Base-by-base conservation (phyloP, 2,888 invertebrate genomes). In the Quadriops clusia region DNA sequence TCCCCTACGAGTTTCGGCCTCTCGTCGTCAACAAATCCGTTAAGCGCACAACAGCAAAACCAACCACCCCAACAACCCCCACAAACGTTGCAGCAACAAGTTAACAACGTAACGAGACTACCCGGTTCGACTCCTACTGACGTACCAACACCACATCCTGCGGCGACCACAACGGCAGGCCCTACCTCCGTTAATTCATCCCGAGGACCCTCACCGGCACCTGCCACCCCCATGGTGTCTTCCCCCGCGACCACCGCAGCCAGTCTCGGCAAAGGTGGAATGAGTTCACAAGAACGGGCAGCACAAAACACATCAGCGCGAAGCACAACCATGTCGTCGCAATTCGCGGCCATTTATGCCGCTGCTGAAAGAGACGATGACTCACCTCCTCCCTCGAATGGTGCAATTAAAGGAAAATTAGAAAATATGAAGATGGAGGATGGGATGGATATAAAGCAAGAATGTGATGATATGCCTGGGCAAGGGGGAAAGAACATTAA, bases 271-370 rank as follows among this genome's bases (percentile, higher is more conserved):
- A 50, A 51, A 45, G 42, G 11, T 31, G 64, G 68, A 36, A 65
- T 69, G 70, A 63, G 64, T 28, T 61, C 64, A 40, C 62, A 67
- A 30, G 67, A 69, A 39, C 53, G 70, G 32, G 66, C 67, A 1
- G 67, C 67, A 0, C 47, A 64, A 6, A 63, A 63, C 32, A 61
- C 65, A 1, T 61, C 65, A 1, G 58, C 64, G 2, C 58, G 66
- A 41, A 67, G 70, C 10, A 61, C 57, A 23, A 59, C 60, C 33
- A 67, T 75, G 53, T 76, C 79, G 11, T 76, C 78, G 6, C 77
- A 78, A 54, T 75, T 77, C 72, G 77, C 79, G 8, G 78, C 79
- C 3, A 70, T 79, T 30, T 74, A 72, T 43, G 77, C 77, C 4
- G 76, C 78, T 0, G 67, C 76, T 15, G 75, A 75, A 42, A 68